Percentiles rank a stretch among this genome's conserved stretches.
phyloP scores from a whole-genome alignment of 2,113 vertebrate genomes.

The Amia ocellicauda region DNA sequence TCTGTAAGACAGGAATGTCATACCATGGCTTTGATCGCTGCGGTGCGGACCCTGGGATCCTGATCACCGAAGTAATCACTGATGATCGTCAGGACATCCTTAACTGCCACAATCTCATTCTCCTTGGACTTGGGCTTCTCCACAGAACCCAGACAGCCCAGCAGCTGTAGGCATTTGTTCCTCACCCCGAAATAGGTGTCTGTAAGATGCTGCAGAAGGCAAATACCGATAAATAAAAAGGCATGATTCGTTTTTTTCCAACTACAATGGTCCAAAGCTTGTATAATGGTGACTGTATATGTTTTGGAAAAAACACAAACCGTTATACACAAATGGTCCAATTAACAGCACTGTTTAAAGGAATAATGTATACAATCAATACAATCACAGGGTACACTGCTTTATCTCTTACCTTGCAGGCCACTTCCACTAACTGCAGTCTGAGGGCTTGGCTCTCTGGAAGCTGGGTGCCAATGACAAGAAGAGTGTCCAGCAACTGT shows the following conservation, averaged over 20 bases:
- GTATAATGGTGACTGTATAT: too few species aligned
- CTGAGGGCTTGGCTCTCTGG: slow-evolving; percentile 72
- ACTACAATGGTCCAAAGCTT: too few species aligned
- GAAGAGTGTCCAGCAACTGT: slow-evolving; percentile 85
- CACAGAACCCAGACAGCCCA: slow-evolving; percentile 83
- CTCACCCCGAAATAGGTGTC: slow-evolving; percentile 91
- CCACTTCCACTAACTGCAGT: slow-evolving; percentile 80
- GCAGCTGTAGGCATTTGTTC: slow-evolving; percentile 90
- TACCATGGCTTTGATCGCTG: slow-evolving; percentile 96
- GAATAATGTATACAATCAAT: background rate
- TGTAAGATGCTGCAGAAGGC: slow-evolving; percentile 73
- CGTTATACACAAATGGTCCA: background rate
- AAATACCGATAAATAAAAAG: too few species aligned
- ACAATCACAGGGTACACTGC: background rate
- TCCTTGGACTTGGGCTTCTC: slow-evolving; percentile 75
- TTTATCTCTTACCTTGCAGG: slow-evolving; percentile 78
- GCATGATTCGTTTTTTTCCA: too few species aligned
- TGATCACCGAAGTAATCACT: slow-evolving; percentile 92
- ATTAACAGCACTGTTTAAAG: background rate
- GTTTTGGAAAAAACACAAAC: too few species aligned
- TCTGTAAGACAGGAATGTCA: background rate
- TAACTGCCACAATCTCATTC: slow-evolving; percentile 58
- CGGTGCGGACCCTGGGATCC: slow-evolving; percentile 89
- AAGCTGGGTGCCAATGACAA: slow-evolving; percentile 85
- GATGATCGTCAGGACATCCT: slow-evolving; percentile 89